Base-by-base conservation (phyloP, 2,888 invertebrate species). In the Drosophila longiperda region DNA sequence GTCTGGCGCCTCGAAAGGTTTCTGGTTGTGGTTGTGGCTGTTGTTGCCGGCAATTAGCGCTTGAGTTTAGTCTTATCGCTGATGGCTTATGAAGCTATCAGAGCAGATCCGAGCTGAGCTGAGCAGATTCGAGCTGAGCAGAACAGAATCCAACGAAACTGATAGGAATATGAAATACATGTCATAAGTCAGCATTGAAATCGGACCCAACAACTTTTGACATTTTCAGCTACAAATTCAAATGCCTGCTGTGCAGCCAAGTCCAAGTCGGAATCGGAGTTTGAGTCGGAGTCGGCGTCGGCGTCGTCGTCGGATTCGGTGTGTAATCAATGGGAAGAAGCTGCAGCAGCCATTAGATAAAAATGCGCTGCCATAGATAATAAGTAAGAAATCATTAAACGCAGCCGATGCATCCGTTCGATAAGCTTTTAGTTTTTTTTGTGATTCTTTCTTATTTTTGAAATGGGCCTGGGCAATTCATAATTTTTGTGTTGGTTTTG, bases 161-260 rank as follows among this genome's bases (percentile, higher is more conserved):
- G 36, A 49, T 34, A 34, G 42, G 59, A 82, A 81, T 70, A 67
- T 40, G 62, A 58, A 64, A 23, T 29, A 5, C 61, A 78, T 79
- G 87, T 89, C 90, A 87, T 89, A 87, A 87, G 83, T 88, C 81
- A 87, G 69, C 58, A 63, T 73, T 81, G 90, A 88, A 87, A 82
- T 76, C 83, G 72, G 87, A 90, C 67, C 57, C 80, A 73, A 73
- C 50, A 7, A 55, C 32, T 53, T 53, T 48, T 29, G 61, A 45
- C 45, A 45, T 55, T 32, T 26, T 38, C 26, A 38, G 50, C 55
- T 40, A 68, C 69, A 55, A 49, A 36, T 54, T 40, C 62, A 42
- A 48, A 11, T 42, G 66, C 82, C 73, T 29, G 74, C 82, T 81
- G 82, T 73, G 78, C 52, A 52, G 26, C 34, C 26, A 26, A 34